Conservation (phyloP, 2,797 vertebrate genomes). For the Euphonia xanthogaster region DNA sequence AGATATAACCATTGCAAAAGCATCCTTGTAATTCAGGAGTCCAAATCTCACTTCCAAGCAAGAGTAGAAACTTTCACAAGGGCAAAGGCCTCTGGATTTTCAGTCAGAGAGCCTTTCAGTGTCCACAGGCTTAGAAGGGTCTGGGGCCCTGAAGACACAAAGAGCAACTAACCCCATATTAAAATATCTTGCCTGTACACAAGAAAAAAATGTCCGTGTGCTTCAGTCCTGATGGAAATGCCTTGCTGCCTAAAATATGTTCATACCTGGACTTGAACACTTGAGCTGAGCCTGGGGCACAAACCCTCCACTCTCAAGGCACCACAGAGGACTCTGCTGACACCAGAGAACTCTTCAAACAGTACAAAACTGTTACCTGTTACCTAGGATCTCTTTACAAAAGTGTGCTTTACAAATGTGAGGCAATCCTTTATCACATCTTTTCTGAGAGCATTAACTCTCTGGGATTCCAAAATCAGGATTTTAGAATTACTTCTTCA, state of each 20-base stretch:
- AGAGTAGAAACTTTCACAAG: neutral
- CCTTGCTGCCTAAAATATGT: neutral
- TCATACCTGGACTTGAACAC: neutral
- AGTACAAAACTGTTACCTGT: neutral
- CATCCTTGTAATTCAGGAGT: neutral
- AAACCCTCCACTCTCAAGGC: neutral
- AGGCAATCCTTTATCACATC: neutral
- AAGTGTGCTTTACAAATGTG: neutral
- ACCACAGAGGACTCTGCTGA: neutral
- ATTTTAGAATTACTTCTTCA: neutral
- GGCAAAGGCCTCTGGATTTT: neutral
- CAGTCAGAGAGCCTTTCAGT: neutral
- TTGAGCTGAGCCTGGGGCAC: neutral
- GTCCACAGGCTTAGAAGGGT: neutral
- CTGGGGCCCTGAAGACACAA: neutral
- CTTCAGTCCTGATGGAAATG: neutral
- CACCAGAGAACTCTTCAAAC: neutral
- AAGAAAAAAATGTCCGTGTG: neutral
- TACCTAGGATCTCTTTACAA: neutral
- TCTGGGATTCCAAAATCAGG: neutral
- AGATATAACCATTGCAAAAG: neutral
- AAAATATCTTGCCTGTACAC: neutral
- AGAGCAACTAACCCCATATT: neutral
- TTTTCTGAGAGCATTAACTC: neutral
- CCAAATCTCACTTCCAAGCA: neutral